A percentile compares a stretch with the other conserved stretches of the same genome.
Conservation (phyloP, 2,888 invertebrate genomes). For the Apamea monoglypha region DNA sequence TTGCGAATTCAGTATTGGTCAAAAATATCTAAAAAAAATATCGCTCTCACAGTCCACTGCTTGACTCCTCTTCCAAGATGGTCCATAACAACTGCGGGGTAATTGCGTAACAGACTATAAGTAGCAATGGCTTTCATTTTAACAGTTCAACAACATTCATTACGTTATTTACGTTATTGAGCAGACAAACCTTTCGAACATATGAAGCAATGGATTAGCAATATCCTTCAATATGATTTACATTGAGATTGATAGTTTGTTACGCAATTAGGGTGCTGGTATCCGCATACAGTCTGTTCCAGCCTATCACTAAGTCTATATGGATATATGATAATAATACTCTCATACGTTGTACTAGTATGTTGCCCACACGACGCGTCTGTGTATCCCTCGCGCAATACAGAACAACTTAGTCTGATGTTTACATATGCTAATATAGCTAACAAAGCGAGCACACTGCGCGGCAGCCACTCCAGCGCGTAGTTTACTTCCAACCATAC, state of each 20-base stretch:
- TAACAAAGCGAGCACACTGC: conserved; percentile 49
- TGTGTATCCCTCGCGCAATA: conserved; percentile 41
- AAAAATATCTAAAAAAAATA: not conserved
- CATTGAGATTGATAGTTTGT: no score
- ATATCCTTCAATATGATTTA: no score
- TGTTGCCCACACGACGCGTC: not conserved
- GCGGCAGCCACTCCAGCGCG: conserved; percentile 38
- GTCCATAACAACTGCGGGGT: not conserved
- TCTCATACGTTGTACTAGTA: no score
- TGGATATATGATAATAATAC: no score
- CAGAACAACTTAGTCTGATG: conserved; percentile 58
- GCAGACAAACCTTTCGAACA: no score
- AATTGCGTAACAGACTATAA: not conserved
- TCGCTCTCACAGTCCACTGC: not conserved
- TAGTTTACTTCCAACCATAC: conserved; percentile 41
- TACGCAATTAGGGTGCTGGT: not conserved
- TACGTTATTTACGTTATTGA: no score
- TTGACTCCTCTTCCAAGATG: not conserved
- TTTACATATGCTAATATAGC: conserved; percentile 69
- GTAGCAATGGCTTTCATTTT: not conserved
- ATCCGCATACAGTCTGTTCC: not conserved
- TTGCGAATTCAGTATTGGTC: not conserved
- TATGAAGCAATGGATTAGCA: no score
- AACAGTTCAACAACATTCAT: no score
- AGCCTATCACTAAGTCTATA: not conserved